Base-by-base conservation (phyloP, 1,140 invertebrate genomes). In the Doryteuthis pealeii region DNA sequence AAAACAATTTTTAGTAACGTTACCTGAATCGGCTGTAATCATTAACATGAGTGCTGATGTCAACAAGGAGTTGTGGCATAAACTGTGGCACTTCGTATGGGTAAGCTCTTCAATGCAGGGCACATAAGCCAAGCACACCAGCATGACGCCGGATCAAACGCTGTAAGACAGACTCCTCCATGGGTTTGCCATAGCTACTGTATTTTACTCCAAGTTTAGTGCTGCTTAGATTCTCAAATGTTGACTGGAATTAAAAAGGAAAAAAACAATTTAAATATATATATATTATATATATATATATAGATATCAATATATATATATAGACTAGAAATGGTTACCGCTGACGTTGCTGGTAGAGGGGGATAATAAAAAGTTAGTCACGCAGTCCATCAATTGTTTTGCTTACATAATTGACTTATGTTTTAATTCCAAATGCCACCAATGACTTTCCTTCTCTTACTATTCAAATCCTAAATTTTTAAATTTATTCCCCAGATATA, bases 21-120 rank as follows among this genome's bases (percentile, higher is more conserved):
- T 40, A 95, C 95, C 68, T 95, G 94, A 85, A 98, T 95, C 5
- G 96, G 96, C 88, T 96, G 93, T 6, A 95, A 86, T 96, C 96
- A 84, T 93, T 92, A 6, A 95, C 85, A 80, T 96, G 94, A 30
- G 90, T 88, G 74, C 92, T 92, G 14, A 99, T 89, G 75, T 93
- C 90, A 79, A 93, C 92, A 76, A 99, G 91, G 69, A 97, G 91
- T 33, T 92, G 90, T 22, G 96, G 96, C 74, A 98, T 88, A 83
- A 92, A 92, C 40, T 93, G 90, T 2, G 95, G 95, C 49, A 98
- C 91, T 82, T 96, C 93, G 84, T 98, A 98, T 0, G 96, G 96
- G 87, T 93, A 92, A 10, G 96, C n/a, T n/a, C 94, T 77, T 91
- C 91, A 15, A 98, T 91, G 86, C 95, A 96, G n/a, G 1, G 95